phyloP scores from a whole-genome alignment of 2,113 vertebrate genomes.

The Myocastor coypus region DNA sequence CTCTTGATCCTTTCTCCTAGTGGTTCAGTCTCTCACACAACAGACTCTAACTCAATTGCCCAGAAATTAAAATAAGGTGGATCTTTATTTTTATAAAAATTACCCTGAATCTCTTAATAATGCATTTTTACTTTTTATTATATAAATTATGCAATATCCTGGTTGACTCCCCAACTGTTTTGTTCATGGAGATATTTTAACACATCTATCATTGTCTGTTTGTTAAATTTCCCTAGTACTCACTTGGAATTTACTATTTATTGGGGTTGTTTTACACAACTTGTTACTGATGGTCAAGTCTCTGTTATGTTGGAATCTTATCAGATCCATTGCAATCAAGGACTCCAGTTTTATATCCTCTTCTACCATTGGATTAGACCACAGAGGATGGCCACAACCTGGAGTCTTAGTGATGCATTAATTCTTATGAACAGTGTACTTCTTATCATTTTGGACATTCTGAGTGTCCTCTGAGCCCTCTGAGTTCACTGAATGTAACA shows the following conservation, averaged over 20 bases:
- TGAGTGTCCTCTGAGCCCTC: not conserved
- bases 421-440: not conserved
- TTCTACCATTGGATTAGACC: not conserved
- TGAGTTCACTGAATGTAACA: not conserved
- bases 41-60: not conserved
- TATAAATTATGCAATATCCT: not conserved
- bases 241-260: not conserved
- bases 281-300: slow-evolving; percentile 4
- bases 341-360: not conserved
- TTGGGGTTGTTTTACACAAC: not conserved
- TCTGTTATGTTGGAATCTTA: not conserved
- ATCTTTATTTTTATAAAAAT: not conserved
- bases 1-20: not conserved
- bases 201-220: not conserved
- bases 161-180: not conserved
- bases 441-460: not conserved
- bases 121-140: not conserved
- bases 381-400: not conserved
- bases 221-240: not conserved
- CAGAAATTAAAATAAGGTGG: not conserved
- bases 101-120: not conserved
- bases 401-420: not conserved
- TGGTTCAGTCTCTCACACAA: not conserved
- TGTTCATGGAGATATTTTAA: not conserved
- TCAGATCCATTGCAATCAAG: not conserved